A percentile compares a stretch with the other conserved stretches of the same genome.
phyloP scores from a whole-genome alignment of 2,113 vertebrate genomes.

The Xenopus laevis region DNA sequence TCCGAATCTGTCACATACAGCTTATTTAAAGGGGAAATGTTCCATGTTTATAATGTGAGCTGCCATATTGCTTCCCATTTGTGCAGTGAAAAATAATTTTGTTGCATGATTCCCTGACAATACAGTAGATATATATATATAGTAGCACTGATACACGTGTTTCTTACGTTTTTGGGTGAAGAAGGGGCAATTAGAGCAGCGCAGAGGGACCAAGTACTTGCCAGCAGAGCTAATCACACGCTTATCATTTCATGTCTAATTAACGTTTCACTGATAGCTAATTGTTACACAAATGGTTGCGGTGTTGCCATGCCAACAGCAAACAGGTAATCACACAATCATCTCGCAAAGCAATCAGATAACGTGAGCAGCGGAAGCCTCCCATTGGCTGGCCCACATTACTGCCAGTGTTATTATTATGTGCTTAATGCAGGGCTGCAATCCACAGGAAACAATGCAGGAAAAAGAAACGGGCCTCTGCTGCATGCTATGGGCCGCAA shows the following conservation, averaged over 20 bases:
- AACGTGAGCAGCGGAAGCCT: slow-evolving; percentile 11
- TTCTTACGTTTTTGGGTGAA: neutral
- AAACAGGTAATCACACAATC: slow-evolving; percentile 32
- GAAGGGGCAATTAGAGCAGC: neutral
- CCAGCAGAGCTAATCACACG: slow-evolving; percentile 20
- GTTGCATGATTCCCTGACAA: too few relatives aligned
- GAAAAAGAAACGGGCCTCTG: neutral
- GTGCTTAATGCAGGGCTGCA: slow-evolving; percentile 16
- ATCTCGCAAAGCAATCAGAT: slow-evolving; percentile 21
- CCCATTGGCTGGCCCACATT: slow-evolving; percentile 17
- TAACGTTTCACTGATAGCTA: slow-evolving; percentile 2
- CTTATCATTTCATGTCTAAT: slow-evolving; percentile 15
- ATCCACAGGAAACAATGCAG: slow-evolving; percentile 39
- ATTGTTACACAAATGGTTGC: slow-evolving; percentile 16
- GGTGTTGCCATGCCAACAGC: neutral
- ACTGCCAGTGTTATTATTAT: slow-evolving; percentile 22
- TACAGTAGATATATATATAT: too few relatives aligned
- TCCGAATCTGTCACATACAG: too few relatives aligned
- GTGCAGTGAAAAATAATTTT: too few relatives aligned
- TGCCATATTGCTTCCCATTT: too few relatives aligned
- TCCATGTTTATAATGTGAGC: too few relatives aligned
- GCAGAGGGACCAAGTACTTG: neutral
- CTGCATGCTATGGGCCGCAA: too few relatives aligned
- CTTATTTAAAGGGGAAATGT: too few relatives aligned
- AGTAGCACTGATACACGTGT: too few relatives aligned